phyloP scores from a whole-genome alignment of 2,113 vertebrate genomes.

The Pontoporia blainvillei region DNA sequence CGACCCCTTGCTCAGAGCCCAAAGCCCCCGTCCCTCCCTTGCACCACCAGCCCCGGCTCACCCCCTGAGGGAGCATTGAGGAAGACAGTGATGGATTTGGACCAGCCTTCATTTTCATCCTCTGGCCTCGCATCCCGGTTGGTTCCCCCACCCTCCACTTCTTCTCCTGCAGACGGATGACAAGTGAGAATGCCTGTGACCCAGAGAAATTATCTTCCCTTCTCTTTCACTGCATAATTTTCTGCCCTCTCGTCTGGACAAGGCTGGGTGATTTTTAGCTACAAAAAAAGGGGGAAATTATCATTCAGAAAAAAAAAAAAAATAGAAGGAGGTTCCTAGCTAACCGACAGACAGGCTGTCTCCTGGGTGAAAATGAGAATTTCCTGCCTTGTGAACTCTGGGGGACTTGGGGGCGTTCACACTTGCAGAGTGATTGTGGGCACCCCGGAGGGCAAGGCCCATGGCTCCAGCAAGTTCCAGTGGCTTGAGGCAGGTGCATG shows the following conservation, averaged over 20 bases:
- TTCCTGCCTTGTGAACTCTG: constrained; percentile 42
- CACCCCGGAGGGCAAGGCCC: neutral
- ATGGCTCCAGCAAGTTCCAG: neutral
- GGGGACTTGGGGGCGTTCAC: neutral
- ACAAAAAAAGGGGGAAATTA: constrained; percentile 69
- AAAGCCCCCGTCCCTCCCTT: neutral
- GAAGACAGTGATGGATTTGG: constrained; percentile 65
- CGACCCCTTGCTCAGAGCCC: too few species aligned
- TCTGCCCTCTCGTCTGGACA: constrained; percentile 81
- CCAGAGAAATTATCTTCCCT: constrained; percentile 74
- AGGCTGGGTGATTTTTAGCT: constrained; percentile 91
- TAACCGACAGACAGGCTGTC: constrained; percentile 64
- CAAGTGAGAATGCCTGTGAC: constrained; percentile 77
- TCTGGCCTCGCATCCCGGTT: neutral
- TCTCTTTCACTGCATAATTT: constrained; percentile 77
- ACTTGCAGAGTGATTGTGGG: neutral
- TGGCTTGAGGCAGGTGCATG: neutral
- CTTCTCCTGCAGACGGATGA: constrained; percentile 70
- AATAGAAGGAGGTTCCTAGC: constrained; percentile 11
- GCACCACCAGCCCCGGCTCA: accelerated
- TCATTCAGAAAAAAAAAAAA: constrained; percentile 64
- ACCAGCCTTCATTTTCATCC: constrained; percentile 42
- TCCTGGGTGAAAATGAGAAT: constrained; percentile 73
- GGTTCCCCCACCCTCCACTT: neutral
- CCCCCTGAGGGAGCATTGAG: neutral